phyloP scores from a whole-genome alignment of 2,797 vertebrate species.

The Alcedo atthis region DNA sequence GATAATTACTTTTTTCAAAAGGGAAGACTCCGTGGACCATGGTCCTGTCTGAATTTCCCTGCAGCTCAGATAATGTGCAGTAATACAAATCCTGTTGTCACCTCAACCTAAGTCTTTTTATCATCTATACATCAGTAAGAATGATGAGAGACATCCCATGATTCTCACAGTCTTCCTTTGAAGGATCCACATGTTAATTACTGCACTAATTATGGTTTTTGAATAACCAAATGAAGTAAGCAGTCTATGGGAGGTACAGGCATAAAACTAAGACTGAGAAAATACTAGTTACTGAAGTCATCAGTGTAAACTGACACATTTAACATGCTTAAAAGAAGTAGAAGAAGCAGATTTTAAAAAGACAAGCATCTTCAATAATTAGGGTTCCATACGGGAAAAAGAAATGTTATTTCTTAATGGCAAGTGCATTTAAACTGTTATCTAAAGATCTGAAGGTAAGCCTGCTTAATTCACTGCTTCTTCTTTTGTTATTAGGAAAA shows the following conservation, averaged over 20 bases:
- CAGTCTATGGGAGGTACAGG: constrained; percentile 80
- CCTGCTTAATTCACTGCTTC: constrained; percentile 83
- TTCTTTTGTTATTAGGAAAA: constrained; percentile 87
- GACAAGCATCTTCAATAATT: constrained; percentile 82
- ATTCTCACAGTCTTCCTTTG: constrained; percentile 78
- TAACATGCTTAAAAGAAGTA: constrained; percentile 73
- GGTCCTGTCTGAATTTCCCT: constrained; percentile 74
- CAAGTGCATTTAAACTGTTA: constrained; percentile 82
- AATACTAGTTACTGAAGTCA: constrained; percentile 81
- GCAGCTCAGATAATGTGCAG: constrained; percentile 70
- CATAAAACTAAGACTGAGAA: constrained; percentile 79
- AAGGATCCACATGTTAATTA: constrained; percentile 83
- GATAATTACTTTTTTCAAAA: constrained; percentile 79
- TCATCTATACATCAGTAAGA: constrained; percentile 76
- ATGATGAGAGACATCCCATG: constrained; percentile 76
- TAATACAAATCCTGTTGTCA: constrained; percentile 73
- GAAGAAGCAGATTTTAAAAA: constrained; percentile 74
- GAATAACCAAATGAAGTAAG: constrained; percentile 84
- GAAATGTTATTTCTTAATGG: constrained; percentile 80
- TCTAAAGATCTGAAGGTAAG: constrained; percentile 83
- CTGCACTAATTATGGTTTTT: constrained; percentile 86
- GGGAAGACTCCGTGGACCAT: constrained; percentile 70
- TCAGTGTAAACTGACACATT: constrained; percentile 79
- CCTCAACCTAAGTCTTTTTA: constrained; percentile 76
- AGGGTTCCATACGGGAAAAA: constrained; percentile 73